These are phyloP conservation scores for Pipistrellus pipistrellus DNA, from an alignment of 2,797 vertebrate genomes.

Conservation along the genomic window DNA sequence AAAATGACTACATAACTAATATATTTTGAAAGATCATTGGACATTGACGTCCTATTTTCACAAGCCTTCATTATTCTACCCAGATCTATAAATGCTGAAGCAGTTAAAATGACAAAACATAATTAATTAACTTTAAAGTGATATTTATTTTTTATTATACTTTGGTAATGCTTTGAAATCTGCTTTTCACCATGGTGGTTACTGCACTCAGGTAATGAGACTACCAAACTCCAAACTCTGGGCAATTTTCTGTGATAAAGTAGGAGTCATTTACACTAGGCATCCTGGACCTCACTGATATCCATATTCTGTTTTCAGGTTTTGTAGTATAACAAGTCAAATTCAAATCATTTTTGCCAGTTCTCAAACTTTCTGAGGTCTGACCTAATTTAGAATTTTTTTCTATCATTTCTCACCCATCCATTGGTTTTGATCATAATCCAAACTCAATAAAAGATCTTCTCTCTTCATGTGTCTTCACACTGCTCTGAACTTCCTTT, in stretches of 20 bases:
- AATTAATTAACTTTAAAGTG: background rate
- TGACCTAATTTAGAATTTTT: background rate
- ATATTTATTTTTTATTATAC: background rate
- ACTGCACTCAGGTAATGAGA: background rate
- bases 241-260: background rate
- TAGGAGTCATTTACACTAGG: background rate
- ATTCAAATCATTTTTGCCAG: background rate
- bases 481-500: background rate
- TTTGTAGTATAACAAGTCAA: background rate
- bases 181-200: background rate
- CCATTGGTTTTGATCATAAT: background rate
- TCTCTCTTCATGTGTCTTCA: background rate
- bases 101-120: slow-evolving; percentile 3
- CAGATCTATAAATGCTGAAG: slow-evolving; percentile 33
- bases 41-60: background rate
- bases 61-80: background rate
- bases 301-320: no score
- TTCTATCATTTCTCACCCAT: slow-evolving; percentile 25
- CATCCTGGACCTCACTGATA: background rate
- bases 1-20: slow-evolving; percentile 50
- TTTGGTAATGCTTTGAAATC: background rate
- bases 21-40: slow-evolving; percentile 1
- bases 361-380: background rate
- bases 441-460: background rate
- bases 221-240: background rate